These are phyloP conservation scores for Troglohyphantes excavatus DNA, from an alignment of 2,888 invertebrate genomes.

Conservation along the genomic window DNA sequence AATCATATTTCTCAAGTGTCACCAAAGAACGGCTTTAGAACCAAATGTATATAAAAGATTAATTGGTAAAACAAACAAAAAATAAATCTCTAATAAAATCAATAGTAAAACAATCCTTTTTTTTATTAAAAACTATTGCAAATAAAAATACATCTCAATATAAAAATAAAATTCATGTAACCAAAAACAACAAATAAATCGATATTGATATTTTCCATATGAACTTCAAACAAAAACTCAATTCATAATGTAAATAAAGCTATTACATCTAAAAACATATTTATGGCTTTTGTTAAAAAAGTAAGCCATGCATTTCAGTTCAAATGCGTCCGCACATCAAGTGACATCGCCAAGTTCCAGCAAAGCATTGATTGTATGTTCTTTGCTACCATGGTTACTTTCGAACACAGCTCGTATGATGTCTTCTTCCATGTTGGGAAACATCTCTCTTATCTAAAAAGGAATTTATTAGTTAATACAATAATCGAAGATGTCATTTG, in stretches of 20 bases:
- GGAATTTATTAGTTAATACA: not conserved
- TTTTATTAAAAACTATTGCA: not conserved
- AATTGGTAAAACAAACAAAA: not conserved
- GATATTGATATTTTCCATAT: not conserved
- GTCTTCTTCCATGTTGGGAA: constrained; percentile 96
- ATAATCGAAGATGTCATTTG: too few relatives aligned
- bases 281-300: not conserved
- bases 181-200: not conserved
- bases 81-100: not conserved
- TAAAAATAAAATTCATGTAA: not conserved
- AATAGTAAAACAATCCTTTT: not conserved
- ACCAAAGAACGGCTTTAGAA: not conserved
- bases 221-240: constrained; percentile 1
- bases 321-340: not conserved
- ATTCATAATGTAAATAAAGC: not conserved
- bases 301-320: not conserved
- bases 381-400: constrained; percentile 94
- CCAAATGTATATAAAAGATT: not conserved
- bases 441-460: constrained; percentile 94
- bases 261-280: not conserved
- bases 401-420: constrained; percentile 95
- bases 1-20: too few relatives aligned
- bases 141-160: not conserved
- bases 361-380: constrained; percentile 93
- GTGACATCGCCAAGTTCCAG: constrained; percentile 87